These are phyloP conservation scores for Sceloporus undulatus DNA, from an alignment of 2,113 vertebrate species.

Conservation along the genomic window DNA sequence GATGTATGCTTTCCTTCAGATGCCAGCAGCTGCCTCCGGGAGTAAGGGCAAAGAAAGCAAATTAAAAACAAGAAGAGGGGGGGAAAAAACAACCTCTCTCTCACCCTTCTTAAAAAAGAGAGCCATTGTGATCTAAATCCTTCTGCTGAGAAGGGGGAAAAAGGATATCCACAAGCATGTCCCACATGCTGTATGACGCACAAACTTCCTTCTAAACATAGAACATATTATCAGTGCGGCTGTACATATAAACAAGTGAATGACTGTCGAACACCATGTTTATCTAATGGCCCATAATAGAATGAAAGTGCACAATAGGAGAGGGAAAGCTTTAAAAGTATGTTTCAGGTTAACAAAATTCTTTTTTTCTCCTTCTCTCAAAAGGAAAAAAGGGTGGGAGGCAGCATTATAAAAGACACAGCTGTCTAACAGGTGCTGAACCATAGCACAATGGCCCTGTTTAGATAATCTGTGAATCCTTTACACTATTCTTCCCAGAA, in stretches of 20 bases:
- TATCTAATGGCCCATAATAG: conserved; percentile 73
- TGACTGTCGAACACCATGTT: conserved; percentile 68
- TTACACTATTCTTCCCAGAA: conserved; percentile 71
- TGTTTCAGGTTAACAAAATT: conserved; percentile 64
- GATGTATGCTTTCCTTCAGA: conserved; percentile 51
- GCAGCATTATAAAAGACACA: conserved; percentile 70
- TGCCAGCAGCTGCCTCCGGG: conserved; percentile 41
- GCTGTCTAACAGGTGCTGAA: conserved; percentile 65
- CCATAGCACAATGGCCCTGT: conserved; percentile 66
- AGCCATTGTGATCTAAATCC: conserved; percentile 53
- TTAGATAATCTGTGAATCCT: conserved; percentile 75
- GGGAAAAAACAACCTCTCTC: neutral
- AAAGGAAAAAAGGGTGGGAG: conserved; percentile 45
- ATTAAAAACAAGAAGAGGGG: conserved; percentile 52
- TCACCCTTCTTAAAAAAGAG: conserved; percentile 27
- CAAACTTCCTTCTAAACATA: conserved; percentile 71
- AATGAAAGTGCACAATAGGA: conserved; percentile 58
- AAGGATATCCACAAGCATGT: conserved; percentile 50
- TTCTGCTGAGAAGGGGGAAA: conserved; percentile 46
- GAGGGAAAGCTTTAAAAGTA: conserved; percentile 65
- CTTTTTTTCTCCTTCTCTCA: conserved; percentile 56
- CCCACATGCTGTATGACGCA: conserved; percentile 56
- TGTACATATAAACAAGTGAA: conserved; percentile 51
- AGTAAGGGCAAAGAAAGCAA: conserved; percentile 52
- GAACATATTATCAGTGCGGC: conserved; percentile 63